Evolutionary conservation across 1,140 invertebrate species (phyloP).

Genomic region (Oryctes rhinoceros): DNA sequence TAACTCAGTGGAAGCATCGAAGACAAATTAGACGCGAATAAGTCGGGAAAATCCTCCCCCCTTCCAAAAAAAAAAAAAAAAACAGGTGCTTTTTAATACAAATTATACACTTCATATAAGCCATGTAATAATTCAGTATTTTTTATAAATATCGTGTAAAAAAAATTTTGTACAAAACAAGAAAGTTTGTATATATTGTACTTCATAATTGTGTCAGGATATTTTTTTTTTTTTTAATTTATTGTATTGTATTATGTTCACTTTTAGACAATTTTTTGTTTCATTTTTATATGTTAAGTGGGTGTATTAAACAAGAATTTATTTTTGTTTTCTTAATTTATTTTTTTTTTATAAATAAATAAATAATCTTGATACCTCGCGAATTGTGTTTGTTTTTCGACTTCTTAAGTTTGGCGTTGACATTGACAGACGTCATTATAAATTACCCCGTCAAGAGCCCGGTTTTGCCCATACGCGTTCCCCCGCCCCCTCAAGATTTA

Average conservation of each 20-base stretch:
- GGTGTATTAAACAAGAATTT: too few relatives aligned
- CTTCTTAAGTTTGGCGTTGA: too few relatives aligned
- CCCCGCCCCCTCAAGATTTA: too few relatives aligned
- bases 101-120: too few relatives aligned
- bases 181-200: background rate
- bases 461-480: too few relatives aligned
- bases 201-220: background rate
- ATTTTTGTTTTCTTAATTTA: too few relatives aligned
- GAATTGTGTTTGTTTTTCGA: too few relatives aligned
- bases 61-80: too few relatives aligned
- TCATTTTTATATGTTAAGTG: background rate
- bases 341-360: too few relatives aligned
- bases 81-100: background rate
- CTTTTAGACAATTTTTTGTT: background rate
- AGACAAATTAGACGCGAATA: background rate
- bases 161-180: background rate
- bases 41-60: background rate
- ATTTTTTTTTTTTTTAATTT: background rate
- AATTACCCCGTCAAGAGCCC: too few relatives aligned
- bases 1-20: conserved; percentile 61
- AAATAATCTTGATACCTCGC: too few relatives aligned
- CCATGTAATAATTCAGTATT: conserved; percentile 14
- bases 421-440: too few relatives aligned
- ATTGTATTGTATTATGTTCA: background rate
- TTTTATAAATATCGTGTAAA: conserved; percentile 12